Percentiles rank a stretch among this genome's conserved stretches.
Conservation (phyloP, 2,797 vertebrate genomes). For the Myoxocephalus aenaeus region DNA sequence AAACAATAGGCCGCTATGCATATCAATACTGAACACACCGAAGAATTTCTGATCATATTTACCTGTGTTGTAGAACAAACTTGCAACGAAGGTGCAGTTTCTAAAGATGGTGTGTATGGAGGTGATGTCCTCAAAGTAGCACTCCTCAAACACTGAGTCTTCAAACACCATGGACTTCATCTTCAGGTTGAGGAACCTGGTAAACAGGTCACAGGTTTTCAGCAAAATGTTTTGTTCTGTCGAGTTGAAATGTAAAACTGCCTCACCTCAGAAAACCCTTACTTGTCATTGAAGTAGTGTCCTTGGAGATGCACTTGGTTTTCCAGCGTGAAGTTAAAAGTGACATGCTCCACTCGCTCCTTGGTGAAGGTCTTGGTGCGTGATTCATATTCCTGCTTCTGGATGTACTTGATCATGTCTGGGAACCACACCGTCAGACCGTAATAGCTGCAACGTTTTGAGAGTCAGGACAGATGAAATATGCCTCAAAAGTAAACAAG, state of each 20-base stretch:
- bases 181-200: constrained; percentile 94
- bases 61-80: constrained; percentile 98
- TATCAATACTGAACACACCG: not conserved
- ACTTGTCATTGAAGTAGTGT: constrained; percentile 98
- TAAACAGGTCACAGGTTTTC: not conserved
- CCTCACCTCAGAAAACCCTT: constrained; percentile 38
- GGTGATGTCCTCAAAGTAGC: constrained; percentile 97
- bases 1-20: not conserved
- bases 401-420: constrained; percentile 98
- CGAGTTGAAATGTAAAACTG: not conserved
- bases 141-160: constrained; percentile 95
- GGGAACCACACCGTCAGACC: constrained; percentile 98
- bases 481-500: not conserved
- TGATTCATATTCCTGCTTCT: constrained; percentile 92
- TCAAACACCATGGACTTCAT: constrained; percentile 98
- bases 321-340: constrained; percentile 98
- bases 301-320: constrained; percentile 96
- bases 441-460: constrained; percentile 87
- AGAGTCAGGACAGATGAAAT: constrained; percentile 4
- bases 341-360: constrained; percentile 91
- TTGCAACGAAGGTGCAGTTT: constrained; percentile 96
- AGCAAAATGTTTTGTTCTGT: not conserved
- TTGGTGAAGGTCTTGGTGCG: constrained; percentile 91
- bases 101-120: constrained; percentile 96
- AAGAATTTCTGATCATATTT: not conserved